Conservation (phyloP, 2,888 invertebrate species). For the Phortica magna region DNA sequence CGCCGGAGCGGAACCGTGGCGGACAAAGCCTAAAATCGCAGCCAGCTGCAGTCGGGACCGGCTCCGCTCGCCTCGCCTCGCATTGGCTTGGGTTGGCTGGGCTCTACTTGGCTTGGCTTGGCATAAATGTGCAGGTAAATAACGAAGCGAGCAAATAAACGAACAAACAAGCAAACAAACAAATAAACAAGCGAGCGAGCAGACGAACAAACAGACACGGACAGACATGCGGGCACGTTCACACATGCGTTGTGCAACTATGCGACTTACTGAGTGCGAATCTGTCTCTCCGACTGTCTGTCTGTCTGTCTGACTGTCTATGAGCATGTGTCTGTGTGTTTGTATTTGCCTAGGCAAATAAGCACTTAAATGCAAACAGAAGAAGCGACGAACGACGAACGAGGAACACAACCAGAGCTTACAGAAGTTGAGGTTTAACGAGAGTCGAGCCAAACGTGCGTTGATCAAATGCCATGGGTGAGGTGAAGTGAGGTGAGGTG, state of each 20-base stretch:
- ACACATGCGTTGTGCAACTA: not conserved
- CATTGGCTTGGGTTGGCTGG: too few species aligned
- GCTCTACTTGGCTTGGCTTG: too few species aligned
- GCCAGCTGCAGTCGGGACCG: too few species aligned
- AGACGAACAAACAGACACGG: not conserved
- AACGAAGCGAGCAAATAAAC: not conserved
- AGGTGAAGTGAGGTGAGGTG: too few species aligned
- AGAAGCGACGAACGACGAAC: not conserved
- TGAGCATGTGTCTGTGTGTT: not conserved
- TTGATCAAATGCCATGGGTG: too few species aligned
- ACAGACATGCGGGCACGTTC: not conserved
- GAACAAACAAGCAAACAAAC: not conserved
- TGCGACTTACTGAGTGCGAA: not conserved
- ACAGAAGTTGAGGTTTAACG: too few species aligned
- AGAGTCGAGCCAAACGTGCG: too few species aligned
- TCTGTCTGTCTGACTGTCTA: not conserved
- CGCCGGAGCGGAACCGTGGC: too few species aligned
- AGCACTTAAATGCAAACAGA: slow-evolving; percentile 6
- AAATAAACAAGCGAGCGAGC: not conserved
- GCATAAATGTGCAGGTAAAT: not conserved
- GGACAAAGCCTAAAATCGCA: too few species aligned
- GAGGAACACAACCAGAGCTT: not conserved
- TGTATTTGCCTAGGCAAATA: slow-evolving; percentile 20
- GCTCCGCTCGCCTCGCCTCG: too few species aligned
- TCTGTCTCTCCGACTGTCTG: not conserved